Conservation (phyloP, 2,888 invertebrate species). For the Apodemia mormo region DNA sequence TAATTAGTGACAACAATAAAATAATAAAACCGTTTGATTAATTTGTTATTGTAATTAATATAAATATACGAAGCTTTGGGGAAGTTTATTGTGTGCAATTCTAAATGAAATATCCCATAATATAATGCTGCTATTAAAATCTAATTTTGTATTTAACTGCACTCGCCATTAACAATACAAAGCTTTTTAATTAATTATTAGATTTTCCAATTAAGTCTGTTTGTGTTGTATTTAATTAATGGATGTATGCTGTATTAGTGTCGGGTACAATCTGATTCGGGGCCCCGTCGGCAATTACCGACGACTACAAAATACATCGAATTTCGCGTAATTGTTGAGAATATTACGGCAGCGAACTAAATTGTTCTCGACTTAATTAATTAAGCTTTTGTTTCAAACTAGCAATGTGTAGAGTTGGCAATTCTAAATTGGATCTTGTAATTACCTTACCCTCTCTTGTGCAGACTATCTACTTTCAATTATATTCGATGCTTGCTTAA, state of each 20-base stretch:
- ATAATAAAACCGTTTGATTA: too few relatives aligned
- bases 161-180: conserved; percentile 38
- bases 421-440: conserved; percentile 82
- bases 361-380: conserved; percentile 82
- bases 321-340: conserved; percentile 80
- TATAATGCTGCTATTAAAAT: conserved; percentile 46
- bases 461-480: conserved; percentile 79
- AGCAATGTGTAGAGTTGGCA: conserved; percentile 82
- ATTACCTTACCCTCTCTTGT: conserved; percentile 78
- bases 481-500: conserved; percentile 76
- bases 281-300: conserved; percentile 67
- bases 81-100: neutral
- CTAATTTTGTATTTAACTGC: conserved; percentile 18
- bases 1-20: too few relatives aligned
- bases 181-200: conserved; percentile 65
- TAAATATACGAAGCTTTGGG: neutral
- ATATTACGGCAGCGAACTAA: conserved; percentile 80
- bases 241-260: conserved; percentile 72
- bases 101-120: conserved; percentile 39
- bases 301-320: conserved; percentile 77
- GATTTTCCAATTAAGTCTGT: conserved; percentile 72
- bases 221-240: conserved; percentile 69
- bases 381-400: conserved; percentile 83
- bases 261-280: conserved; percentile 74
- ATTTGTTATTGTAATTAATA: too few relatives aligned